Percentiles rank a stretch among this genome's conserved stretches.
phyloP scores from a whole-genome alignment of 2,888 invertebrate species.

The Dilophus febrilis region DNA sequence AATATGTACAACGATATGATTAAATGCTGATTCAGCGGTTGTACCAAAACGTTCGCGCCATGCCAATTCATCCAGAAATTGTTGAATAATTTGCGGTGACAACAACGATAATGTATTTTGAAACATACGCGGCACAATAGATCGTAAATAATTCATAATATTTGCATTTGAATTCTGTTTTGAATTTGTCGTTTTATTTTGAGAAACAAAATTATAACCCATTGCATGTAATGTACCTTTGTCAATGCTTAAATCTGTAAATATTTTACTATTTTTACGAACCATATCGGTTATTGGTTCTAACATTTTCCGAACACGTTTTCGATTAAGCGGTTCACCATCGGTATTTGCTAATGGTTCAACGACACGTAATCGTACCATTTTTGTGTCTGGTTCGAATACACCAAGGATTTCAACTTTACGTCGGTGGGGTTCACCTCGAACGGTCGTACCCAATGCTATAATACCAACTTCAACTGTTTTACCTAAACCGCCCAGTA shows the following conservation, averaged over 20 bases:
- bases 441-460: conserved; percentile 71
- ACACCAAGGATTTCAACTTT: conserved; percentile 79
- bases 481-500: conserved; percentile 53
- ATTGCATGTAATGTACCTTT: conserved; percentile 56
- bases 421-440: conserved; percentile 54
- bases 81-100: conserved; percentile 73
- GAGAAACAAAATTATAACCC: conserved; percentile 63
- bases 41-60: conserved; percentile 78
- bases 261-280: conserved; percentile 53
- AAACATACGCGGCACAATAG: conserved; percentile 80
- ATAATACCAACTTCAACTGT: conserved; percentile 70
- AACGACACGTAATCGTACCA: conserved; percentile 64
- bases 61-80: conserved; percentile 74
- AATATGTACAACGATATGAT: conserved; percentile 61
- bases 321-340: conserved; percentile 61
- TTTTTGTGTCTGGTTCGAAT: conserved; percentile 53
- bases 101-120: conserved; percentile 69
- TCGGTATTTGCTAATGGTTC: conserved; percentile 69
- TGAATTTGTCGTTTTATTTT: conserved; percentile 37
- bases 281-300: conserved; percentile 67
- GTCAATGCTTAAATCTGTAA: conserved; percentile 73
- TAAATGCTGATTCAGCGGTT: conserved; percentile 60
- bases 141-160: conserved; percentile 74
- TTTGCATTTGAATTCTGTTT: conserved; percentile 50
- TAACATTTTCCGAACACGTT: conserved; percentile 65